Evolutionary conservation across 2,113 vertebrate species (phyloP).

Genomic region (Pithys albifrons): DNA sequence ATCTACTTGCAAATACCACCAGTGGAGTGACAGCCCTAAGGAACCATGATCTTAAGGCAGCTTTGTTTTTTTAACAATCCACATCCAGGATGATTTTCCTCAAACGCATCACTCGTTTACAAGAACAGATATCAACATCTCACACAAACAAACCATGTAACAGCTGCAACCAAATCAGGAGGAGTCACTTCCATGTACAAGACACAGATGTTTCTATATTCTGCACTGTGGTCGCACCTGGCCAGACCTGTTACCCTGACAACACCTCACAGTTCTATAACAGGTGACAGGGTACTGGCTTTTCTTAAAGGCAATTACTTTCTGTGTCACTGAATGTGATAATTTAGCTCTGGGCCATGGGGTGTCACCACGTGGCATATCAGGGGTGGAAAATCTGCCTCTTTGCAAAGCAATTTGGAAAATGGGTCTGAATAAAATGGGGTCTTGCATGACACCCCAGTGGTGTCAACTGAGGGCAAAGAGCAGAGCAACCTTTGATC

Average conservation of each 20-base stretch:
- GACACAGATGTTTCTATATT: neutral
- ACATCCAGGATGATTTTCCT: neutral
- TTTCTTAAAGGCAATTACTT: neutral
- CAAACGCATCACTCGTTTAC: neutral
- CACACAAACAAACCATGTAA: neutral
- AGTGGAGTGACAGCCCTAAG: neutral
- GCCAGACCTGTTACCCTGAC: constrained; percentile 16
- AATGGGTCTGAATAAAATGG: neutral
- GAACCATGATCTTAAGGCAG: neutral
- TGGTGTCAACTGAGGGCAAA: neutral
- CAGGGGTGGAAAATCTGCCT: neutral
- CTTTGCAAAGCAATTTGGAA: neutral
- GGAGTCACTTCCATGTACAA: neutral
- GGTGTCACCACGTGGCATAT: neutral
- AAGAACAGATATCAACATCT: neutral
- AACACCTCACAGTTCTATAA: neutral
- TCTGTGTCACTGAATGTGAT: neutral
- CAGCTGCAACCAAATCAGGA: neutral
- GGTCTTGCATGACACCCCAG: neutral
- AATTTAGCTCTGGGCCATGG: neutral
- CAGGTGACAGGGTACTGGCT: neutral
- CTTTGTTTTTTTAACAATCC: neutral
- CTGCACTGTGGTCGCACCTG: neutral
- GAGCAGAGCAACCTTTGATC: neutral
- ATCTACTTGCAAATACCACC: neutral